Percentiles rank a stretch among this genome's conserved stretches.
Evolutionary conservation across 2,797 vertebrate genomes (phyloP).

Genomic region (Sebastes flavidus): DNA sequence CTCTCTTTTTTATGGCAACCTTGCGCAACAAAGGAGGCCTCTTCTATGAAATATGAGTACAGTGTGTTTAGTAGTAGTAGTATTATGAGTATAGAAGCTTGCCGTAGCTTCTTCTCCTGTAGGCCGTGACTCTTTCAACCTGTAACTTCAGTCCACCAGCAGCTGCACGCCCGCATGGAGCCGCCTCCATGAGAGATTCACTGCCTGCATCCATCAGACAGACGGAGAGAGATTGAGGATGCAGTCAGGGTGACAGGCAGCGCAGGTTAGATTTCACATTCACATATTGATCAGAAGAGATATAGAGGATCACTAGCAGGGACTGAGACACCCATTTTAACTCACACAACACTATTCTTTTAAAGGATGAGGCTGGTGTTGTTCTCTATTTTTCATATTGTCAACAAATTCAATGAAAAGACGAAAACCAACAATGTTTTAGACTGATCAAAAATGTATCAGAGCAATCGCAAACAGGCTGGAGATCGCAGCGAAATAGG

Average conservation of each 20-base stretch:
- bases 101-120: conserved; percentile 31
- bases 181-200: conserved; percentile 44
- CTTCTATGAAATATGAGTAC: conserved; percentile 35
- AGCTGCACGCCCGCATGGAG: conserved; percentile 83
- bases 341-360: neutral
- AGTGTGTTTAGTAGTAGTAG: too few relatives aligned
- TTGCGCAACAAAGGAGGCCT: conserved; percentile 2
- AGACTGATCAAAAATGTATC: neutral
- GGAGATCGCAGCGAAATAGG: neutral
- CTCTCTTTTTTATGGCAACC: conserved; percentile 11
- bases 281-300: conserved; percentile 40
- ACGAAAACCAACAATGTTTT: neutral
- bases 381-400: neutral
- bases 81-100: neutral
- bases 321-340: neutral
- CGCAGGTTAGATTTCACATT: conserved; percentile 49
- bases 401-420: neutral
- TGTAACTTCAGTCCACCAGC: conserved; percentile 80
- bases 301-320: conserved; percentile 7
- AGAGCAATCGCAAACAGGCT: neutral
- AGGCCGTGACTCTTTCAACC: conserved; percentile 74
- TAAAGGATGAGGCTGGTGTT: neutral
- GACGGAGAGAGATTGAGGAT: conserved; percentile 35
- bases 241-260: conserved; percentile 32
- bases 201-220: conserved; percentile 57